These are phyloP conservation scores for Imbricaverruca yamaguchii DNA, from an alignment of 2,888 invertebrate species.

Conservation along the genomic window DNA sequence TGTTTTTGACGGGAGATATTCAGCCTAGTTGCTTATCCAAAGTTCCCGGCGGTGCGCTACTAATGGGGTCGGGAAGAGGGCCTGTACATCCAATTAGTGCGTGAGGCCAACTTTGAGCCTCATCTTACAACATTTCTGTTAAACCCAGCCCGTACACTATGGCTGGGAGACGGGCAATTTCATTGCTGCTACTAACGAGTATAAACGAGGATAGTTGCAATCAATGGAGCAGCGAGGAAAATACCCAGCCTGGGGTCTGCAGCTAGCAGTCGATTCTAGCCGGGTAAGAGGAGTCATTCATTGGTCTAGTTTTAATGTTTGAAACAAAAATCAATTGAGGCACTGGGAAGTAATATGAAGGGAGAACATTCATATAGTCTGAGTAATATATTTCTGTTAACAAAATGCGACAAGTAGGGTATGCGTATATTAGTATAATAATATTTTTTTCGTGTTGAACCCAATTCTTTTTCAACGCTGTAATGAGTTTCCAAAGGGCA, in stretches of 20 bases:
- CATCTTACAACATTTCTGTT: not conserved
- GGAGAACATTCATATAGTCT: too few species aligned
- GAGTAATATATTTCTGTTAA: too few species aligned
- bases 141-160: not conserved
- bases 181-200: not conserved
- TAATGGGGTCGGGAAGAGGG: not conserved
- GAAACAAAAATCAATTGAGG: too few species aligned
- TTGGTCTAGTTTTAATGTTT: too few species aligned
- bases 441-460: too few species aligned
- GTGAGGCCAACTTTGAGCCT: not conserved
- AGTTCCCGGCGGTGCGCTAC: not conserved
- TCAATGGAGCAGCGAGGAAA: not conserved
- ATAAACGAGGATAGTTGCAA: not conserved
- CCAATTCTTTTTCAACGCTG: too few species aligned
- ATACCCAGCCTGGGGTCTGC: not conserved
- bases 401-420: too few species aligned
- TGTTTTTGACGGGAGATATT: not conserved
- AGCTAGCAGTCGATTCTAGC: too few species aligned
- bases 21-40: not conserved
- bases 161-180: not conserved
- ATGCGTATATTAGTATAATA: too few species aligned
- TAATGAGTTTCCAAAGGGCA: too few species aligned
- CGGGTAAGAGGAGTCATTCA: too few species aligned
- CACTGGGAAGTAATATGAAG: too few species aligned
- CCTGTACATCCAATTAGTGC: not conserved